These are phyloP conservation scores for Maccullochella peelii DNA, from an alignment of 2,113 vertebrate genomes.

Conservation along the genomic window DNA sequence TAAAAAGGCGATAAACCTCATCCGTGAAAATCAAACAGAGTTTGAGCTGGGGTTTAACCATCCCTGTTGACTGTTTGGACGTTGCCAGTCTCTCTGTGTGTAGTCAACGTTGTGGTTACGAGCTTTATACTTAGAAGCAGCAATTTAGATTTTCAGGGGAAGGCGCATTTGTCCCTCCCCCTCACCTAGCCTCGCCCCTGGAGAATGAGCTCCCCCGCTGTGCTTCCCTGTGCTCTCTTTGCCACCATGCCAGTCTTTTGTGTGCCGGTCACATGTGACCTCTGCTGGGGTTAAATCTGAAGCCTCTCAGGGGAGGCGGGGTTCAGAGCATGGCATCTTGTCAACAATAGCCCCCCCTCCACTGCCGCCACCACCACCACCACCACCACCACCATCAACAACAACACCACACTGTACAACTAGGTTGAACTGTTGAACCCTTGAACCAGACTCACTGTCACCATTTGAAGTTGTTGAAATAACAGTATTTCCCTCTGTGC, in stretches of 20 bases:
- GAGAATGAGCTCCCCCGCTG: constrained; percentile 3
- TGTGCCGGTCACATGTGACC: constrained; percentile 56
- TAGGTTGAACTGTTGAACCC: constrained; percentile 29
- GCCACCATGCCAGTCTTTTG: constrained; percentile 48
- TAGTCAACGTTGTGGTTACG: constrained; percentile 5
- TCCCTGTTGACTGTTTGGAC: background rate
- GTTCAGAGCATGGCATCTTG: constrained; percentile 11
- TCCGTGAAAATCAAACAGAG: background rate
- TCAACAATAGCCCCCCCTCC: background rate
- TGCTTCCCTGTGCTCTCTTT: constrained; percentile 19
- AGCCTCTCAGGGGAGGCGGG: background rate
- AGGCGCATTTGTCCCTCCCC: background rate
- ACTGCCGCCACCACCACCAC: background rate
- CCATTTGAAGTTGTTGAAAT: constrained; percentile 9
- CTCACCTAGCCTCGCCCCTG: background rate
- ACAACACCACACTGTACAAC: constrained; percentile 12
- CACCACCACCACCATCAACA: background rate
- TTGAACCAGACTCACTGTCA: constrained; percentile 36
- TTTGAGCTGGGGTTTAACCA: background rate
- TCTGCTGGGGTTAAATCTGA: constrained; percentile 31
- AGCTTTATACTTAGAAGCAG: constrained; percentile 38
- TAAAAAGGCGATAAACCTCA: background rate
- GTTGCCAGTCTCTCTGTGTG: constrained; percentile 7
- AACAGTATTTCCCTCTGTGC: background rate
- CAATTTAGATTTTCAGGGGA: constrained; percentile 36